Evolutionary conservation across 2,113 vertebrate genomes (phyloP), one percentile per base, ranked within the genome.

Genomic region (Galeopterus variegatus): DNA sequence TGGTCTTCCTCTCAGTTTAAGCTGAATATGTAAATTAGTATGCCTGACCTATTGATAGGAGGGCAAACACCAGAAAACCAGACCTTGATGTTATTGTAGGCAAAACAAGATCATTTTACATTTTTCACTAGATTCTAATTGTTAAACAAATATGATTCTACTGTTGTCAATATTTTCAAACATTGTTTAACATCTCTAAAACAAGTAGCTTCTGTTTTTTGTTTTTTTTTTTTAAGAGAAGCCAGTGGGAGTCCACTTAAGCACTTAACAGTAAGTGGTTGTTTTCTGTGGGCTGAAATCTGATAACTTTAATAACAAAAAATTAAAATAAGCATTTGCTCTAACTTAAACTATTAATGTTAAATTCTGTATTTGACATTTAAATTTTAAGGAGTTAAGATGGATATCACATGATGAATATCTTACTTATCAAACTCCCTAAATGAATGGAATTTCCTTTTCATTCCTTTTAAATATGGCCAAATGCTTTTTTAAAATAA

Each of bases 401-500:
- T 64, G 8, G 15, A 56, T 88, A 64, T 73, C 48, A 83, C 8
- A 60, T 92, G 58, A 50, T 94, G 7, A 93, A n/a, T 80, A 48
- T 84, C 23, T 80, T 79, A 75, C 18, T 73, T 33, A 80, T 2
- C 72, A 14, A 93, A 72, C 19, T 56, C 18, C 26, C 54, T 88
- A 72, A 90, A 36, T 79, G 33, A 96, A 58, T 88, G 28, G 14
- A 79, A 54, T 95, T 91, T 95, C 48, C 36, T 90, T 93, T 90
- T 94, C 12, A 50, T 82, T 94, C 17, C 65, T 84, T 93, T 86
- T 58, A 87, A 96, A 73, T 77, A 60, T 6, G 95, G 5, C 26
- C 3, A 83, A 36, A 85, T 90, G 2, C 45, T 96, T 75, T 85
- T 70, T 45, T 60, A 5, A 88, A 1, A 41, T 41, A 41, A 41